Evolutionary conservation across 1,140 invertebrate genomes (phyloP), one percentile per base, ranked within the genome.

Genomic region (Bombus balteatus): DNA sequence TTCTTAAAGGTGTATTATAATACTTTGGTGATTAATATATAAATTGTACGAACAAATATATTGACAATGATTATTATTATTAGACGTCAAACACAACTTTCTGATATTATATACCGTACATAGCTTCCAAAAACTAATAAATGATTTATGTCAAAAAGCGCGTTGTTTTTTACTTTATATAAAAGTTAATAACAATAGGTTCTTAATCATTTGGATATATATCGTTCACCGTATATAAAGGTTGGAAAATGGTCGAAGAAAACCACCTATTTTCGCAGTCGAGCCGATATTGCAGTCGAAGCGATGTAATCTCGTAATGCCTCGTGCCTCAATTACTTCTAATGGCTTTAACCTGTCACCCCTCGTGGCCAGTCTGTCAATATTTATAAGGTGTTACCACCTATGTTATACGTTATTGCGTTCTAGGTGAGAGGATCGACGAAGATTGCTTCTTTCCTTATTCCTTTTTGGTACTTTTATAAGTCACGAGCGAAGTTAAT

Each of bases 301-400:
- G 34, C 71, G 59, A 65, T 10, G 41, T 75, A 82, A 82, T 82
- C 57, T 43, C 71, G 57, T 65, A 75, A 66, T 74, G 68, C 34
- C 43, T 39, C 53, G 34, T 43, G 25, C 47, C 37, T 59, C 79
- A 25, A 81, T 81, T 81, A 81, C 68, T 59, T 66, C 32, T 34
- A 81, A 81, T 39, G 18, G 47, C 47, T 81, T 81, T 57, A 70
- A 57, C 68, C 37, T 66, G 47, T 81, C 68, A 37, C 68, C 47
- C 37, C 18, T 53, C 22, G 39, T 71, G 79, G 70, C 34, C 47
- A 32, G 68, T 10, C 47, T 59, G 68, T 72, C 79, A 81, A 81
- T 81, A 72, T 81, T 81, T 81, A 72, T 39, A 72, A 81, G 68
- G 15, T 41, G 43, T 70, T 80, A 71, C 22, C 47, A 41, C 32